Conservation (phyloP, 2,113 vertebrate genomes). For the Cynoglossus semilaevis region DNA sequence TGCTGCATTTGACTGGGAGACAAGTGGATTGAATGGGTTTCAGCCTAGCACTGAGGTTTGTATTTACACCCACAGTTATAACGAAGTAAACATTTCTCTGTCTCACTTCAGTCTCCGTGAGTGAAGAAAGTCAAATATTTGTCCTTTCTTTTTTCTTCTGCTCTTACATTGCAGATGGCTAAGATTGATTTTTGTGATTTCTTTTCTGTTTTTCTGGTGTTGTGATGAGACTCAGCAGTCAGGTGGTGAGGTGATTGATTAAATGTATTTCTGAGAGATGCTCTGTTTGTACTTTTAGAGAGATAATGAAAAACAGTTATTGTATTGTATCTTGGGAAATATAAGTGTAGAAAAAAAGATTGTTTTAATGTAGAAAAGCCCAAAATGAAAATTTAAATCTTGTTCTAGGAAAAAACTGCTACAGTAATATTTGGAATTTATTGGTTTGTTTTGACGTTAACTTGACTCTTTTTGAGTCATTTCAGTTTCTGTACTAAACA, state of each 20-base stretch:
- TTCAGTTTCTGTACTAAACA: too few species aligned
- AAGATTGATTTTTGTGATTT: slow-evolving; percentile 21
- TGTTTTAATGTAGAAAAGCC: not conserved
- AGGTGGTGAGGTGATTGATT: not conserved
- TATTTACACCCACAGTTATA: slow-evolving; percentile 21
- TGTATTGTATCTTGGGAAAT: not conserved
- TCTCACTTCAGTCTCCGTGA: slow-evolving; percentile 6
- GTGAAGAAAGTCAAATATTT: slow-evolving; percentile 12
- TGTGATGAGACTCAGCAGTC: not conserved
- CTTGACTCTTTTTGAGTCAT: too few species aligned
- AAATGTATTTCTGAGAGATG: not conserved
- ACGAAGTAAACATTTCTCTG: slow-evolving; percentile 36
- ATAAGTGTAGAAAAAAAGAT: not conserved
- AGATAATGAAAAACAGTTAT: not conserved
- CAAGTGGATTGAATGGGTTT: slow-evolving; percentile 60
- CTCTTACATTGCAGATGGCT: slow-evolving; percentile 22
- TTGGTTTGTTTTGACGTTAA: too few species aligned
- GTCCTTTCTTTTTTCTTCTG: slow-evolving; percentile 47
- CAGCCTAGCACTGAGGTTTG: slow-evolving; percentile 56
- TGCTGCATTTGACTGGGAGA: slow-evolving; percentile 65
- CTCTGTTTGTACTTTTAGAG: not conserved
- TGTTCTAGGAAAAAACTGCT: too few species aligned
- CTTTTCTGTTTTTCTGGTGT: not conserved
- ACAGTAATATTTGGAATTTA: too few species aligned
- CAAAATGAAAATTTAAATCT: slow-evolving; percentile 13